Base-by-base conservation (phyloP, 2,888 invertebrate species). In the Oxystoma pomonae region DNA sequence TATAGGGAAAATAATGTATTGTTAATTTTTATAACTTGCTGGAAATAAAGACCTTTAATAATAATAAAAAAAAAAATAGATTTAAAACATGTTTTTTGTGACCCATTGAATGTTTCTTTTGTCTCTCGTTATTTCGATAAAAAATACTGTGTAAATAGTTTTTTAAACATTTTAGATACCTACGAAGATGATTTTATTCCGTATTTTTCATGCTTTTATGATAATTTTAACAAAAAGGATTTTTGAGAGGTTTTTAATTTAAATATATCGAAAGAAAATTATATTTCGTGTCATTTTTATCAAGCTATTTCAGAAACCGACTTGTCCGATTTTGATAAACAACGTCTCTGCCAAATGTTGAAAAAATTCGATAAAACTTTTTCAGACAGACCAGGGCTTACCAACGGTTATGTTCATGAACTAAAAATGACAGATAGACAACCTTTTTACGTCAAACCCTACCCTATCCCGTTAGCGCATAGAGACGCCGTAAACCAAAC, bases 331-430 rank as follows among this genome's bases (percentile, higher is more conserved):
- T 35, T 35, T 7, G 12, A 35, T 35, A 35, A 35, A 12, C 35
- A 35, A 12, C 35, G 35, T 3, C 12, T 35, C 35, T 35, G 35
- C 35, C 3, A 12, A 3, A 3, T 35, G 3, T 35, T 35, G 7
- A 18, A 57, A 57, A 57, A 57, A n/a, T 57, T 17, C 18, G 19
- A 18, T 17, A 5, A 5, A 19, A 57, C 19, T 57, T 63, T 63
- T 61, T 63, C 61, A n/a, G 57, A 61, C 20, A 57, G 18, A 21
- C 63, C 63, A 1, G 61, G 63, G 1, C 17, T 20, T 50, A 63
- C 63, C 0, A 1, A 56, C 35, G 35, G 5, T 12, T 35, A 35
- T 35, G 35, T 35, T 35, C 35, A 35, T 12, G 5, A 20, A n/a
- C 55, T 63, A 20, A 20, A 60, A 55, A 19, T 63, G 20, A 60